Base-by-base conservation (phyloP, 2,888 invertebrate species). In the Leptopilina myrica region DNA sequence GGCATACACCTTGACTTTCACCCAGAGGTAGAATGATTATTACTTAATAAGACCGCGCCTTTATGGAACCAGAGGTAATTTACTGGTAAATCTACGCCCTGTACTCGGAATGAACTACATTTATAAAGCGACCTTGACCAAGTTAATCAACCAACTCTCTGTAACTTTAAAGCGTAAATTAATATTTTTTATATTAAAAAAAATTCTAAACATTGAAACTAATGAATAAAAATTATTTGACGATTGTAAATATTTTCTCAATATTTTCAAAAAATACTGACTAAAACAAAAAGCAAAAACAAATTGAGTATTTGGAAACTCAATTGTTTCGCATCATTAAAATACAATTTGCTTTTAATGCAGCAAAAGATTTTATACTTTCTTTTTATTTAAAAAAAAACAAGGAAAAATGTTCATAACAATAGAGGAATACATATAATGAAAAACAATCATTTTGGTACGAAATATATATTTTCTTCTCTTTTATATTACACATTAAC, bases 31-130 rank as follows among this genome's bases (percentile, higher is more conserved):
- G 33, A 56, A 33, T 78, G 43, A 80, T 81, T 33, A 33, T 33
- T 81, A 80, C 80, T 75, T 76, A 80, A 81, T 80, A 64, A 76
- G 76, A 69, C 80, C 83, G 81, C 83, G 79, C 83, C 83, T 80
- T 80, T 79, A 80, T 83, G 79, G 81, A 79, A 78, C 78, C 79
- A 33, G 33, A 79, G 79, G 83, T 81, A 83, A 83, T 81, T 79
- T 83, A 79, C 43, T 80, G 78, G 80, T 81, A 78, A 80, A 77
- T 77, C 81, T 83, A 77, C 78, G 79, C 80, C 49, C 26, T 33
- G 11, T 14, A 49, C 12, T 15, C 67, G 15, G 5, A 46, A 12
- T 67, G 43, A 20, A 49, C 46, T 67, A 67, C 53, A 69, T 69
- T 69, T 53, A n/a, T n/a, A 14, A 40, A n/a, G 33, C n/a, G 56